Base-by-base conservation (phyloP, 2,888 invertebrate genomes). In the Melangyna quadrimaculata region DNA sequence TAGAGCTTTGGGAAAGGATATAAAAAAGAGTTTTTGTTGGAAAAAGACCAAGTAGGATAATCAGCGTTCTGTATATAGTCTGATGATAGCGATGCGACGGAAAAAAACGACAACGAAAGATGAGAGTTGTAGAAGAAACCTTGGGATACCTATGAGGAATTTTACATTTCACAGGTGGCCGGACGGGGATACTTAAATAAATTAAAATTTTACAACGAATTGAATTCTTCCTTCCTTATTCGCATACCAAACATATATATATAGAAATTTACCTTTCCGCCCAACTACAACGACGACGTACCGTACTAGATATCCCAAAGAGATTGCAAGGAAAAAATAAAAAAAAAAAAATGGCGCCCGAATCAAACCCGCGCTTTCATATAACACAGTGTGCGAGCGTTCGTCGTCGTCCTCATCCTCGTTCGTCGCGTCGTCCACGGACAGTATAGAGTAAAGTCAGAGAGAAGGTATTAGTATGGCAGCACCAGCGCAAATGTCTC, bases 161-260 rank as follows among this genome's bases (percentile, higher is more conserved):
- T 81, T 78, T 78, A 86, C 81, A 86, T 86, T 86, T 86, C 78
- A 86, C 86, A 86, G 86, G 86, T 86, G 86, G 86, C 86, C 81
- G 77, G 77, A 51, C 77, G 77, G 65, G 82, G 82, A 82, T 87
- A 87, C 82, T 87, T 82, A 78, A 82, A 87, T 87, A 87, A 87
- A 87, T 87, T 87, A 87, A 87, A 87, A 87, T 82, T 82, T 87
- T 75, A 82, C 87, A 82, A 78, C 57, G 82, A 78, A 87, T 87
- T 87, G 87, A 87, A 87, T 82, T 78, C 51, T 32, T 55, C 43
- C 29, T 27, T 35, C 73, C 69, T 43, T 78, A 55, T 37, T 37
- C n/a, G 19, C 35, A 17, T 22, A 0, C 19, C 35, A 5, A 1
- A 37, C 55, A 71, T 27, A 45, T 14, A 40, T 14, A 45, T n/a